Evolutionary conservation across 2,797 vertebrate species (phyloP).

Genomic region (Coranthus polyacanthus): DNA sequence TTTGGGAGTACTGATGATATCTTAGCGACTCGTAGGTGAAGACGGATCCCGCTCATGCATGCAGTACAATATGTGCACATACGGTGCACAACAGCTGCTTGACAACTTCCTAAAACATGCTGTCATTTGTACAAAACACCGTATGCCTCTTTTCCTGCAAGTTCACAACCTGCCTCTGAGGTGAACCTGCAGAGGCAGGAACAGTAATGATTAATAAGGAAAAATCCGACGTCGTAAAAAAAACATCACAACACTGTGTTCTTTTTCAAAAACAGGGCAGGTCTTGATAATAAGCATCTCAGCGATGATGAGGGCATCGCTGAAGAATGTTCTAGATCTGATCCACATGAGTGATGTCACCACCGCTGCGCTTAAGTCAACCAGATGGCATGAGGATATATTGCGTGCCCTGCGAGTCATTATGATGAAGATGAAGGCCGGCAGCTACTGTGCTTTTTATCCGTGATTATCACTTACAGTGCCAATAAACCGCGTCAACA

Average conservation of each 20-base stretch:
- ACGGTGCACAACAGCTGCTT: slow-evolving; percentile 40
- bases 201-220: slow-evolving; percentile 40
- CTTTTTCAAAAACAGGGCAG: slow-evolving; percentile 57
- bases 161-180: slow-evolving; percentile 48
- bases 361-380: slow-evolving; percentile 55
- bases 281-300: slow-evolving; percentile 76
- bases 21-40: slow-evolving; percentile 39
- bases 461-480: slow-evolving; percentile 6
- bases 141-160: not conserved
- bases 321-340: slow-evolving; percentile 75
- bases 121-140: slow-evolving; percentile 14
- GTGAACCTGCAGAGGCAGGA: slow-evolving; percentile 45
- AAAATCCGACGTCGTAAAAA: slow-evolving; percentile 57
- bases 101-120: slow-evolving; percentile 50
- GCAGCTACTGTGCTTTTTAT: slow-evolving; percentile 56
- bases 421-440: slow-evolving; percentile 24
- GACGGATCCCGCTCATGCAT: slow-evolving; percentile 44
- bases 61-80: not conserved
- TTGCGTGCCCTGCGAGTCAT: slow-evolving; percentile 46
- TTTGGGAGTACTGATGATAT: slow-evolving; percentile 37
- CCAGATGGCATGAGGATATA: slow-evolving; percentile 70
- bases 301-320: slow-evolving; percentile 66
- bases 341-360: slow-evolving; percentile 77
- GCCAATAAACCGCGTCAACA: slow-evolving; percentile 20
- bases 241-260: slow-evolving; percentile 20